phyloP scores from a whole-genome alignment of 2,797 vertebrate genomes.

The Microctenopoma steveboyesi region DNA sequence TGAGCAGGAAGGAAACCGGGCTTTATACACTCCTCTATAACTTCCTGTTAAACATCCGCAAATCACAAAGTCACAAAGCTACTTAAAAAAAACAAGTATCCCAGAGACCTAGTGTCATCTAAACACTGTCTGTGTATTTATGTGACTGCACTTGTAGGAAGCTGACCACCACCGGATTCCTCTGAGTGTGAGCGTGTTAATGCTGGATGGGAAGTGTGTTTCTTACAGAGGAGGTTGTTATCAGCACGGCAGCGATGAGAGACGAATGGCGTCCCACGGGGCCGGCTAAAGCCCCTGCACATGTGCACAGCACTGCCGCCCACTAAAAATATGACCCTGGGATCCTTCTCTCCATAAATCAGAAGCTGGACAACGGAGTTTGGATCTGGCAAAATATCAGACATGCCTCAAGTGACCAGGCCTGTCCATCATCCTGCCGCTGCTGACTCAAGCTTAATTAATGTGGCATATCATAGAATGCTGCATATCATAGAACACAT shows the following conservation, averaged over 20 bases:
- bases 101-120: slow-evolving; percentile 69
- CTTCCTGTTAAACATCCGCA: slow-evolving; percentile 85
- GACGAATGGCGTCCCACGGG: slow-evolving; percentile 80
- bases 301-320: slow-evolving; percentile 72
- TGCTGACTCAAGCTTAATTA: slow-evolving; percentile 81
- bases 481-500: slow-evolving; percentile 83
- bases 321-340: slow-evolving; percentile 79
- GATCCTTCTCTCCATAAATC: slow-evolving; percentile 83
- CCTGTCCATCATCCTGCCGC: slow-evolving; percentile 81
- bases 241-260: slow-evolving; percentile 83
- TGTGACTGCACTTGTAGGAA: slow-evolving; percentile 76
- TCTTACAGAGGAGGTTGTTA: slow-evolving; percentile 81
- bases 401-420: slow-evolving; percentile 76
- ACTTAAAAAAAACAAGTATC: slow-evolving; percentile 37
- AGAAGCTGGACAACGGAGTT: slow-evolving; percentile 66
- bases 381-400: slow-evolving; percentile 79
- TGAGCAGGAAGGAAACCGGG: slow-evolving; percentile 82
- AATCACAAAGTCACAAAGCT: slow-evolving; percentile 79
- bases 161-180: slow-evolving; percentile 65
- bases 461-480: slow-evolving; percentile 83
- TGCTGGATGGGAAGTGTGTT: slow-evolving; percentile 72
- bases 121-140: slow-evolving; percentile 83
- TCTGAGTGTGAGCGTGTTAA: slow-evolving; percentile 38
- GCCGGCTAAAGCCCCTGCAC: slow-evolving; percentile 72
- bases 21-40: slow-evolving; percentile 80